Percentiles rank a stretch among this genome's conserved stretches.
Conservation (phyloP, 2,888 invertebrate species). For the Polyommatus iphigenia region DNA sequence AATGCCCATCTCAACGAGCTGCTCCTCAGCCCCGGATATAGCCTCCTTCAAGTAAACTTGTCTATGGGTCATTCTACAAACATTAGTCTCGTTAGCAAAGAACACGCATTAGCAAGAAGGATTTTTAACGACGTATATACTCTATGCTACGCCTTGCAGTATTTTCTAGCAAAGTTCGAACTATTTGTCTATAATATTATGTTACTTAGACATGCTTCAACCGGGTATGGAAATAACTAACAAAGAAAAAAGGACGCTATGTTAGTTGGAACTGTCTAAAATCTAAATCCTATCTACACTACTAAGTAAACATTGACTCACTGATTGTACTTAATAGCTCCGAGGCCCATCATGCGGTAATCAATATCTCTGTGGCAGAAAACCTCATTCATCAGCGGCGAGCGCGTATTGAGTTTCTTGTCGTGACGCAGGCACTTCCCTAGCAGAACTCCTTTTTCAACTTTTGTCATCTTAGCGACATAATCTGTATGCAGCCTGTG, state of each 20-base stretch:
- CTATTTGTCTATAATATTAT: too few relatives aligned
- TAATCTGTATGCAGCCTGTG: constrained; percentile 66
- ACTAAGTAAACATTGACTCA: constrained; percentile 45
- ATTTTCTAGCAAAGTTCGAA: too few relatives aligned
- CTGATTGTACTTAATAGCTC: constrained; percentile 62
- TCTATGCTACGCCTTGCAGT: too few relatives aligned
- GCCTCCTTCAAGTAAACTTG: constrained; percentile 76
- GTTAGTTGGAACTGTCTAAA: too few relatives aligned
- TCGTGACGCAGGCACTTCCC: constrained; percentile 76
- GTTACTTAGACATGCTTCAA: too few relatives aligned
- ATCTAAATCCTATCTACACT: background rate
- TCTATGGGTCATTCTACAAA: constrained; percentile 54
- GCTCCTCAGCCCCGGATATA: constrained; percentile 79
- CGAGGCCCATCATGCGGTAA: constrained; percentile 80
- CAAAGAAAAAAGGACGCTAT: too few relatives aligned
- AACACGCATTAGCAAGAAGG: background rate
- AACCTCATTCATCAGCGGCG: constrained; percentile 81
- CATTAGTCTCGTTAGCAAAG: background rate
- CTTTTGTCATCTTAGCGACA: constrained; percentile 62
- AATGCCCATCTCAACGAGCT: constrained; percentile 62
- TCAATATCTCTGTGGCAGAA: constrained; percentile 79
- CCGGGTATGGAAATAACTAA: too few relatives aligned
- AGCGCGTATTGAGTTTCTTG: constrained; percentile 79
- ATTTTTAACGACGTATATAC: background rate
- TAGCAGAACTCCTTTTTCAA: constrained; percentile 76